A percentile compares a stretch with the other conserved stretches of the same genome.
These are phyloP conservation scores for Clarias fuscus DNA, from an alignment of 2,797 vertebrate species.

Conservation along the genomic window DNA sequence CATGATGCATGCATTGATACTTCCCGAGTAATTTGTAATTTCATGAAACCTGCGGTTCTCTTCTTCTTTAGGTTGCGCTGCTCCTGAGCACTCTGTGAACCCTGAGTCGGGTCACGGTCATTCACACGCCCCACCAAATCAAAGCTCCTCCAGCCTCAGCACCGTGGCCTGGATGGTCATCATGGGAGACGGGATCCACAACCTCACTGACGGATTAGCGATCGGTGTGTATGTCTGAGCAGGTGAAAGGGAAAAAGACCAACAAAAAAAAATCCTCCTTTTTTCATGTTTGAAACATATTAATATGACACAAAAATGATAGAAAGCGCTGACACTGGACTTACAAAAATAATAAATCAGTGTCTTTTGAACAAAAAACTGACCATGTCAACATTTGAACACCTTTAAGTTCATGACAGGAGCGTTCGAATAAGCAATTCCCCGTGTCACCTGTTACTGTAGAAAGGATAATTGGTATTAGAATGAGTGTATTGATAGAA, in stretches of 20 bases:
- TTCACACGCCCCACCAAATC: constrained; percentile 57
- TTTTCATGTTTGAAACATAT: too few relatives aligned
- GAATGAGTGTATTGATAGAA: background rate
- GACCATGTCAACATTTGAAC: background rate
- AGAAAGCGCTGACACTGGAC: too few relatives aligned
- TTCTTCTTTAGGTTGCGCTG: constrained; percentile 33
- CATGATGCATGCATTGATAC: background rate
- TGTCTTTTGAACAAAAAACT: background rate
- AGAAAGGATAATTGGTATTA: background rate
- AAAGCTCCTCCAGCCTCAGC: constrained; percentile 44
- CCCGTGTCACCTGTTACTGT: background rate
- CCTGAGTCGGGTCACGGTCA: constrained; percentile 60
- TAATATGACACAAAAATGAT: too few relatives aligned
- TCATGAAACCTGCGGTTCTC: background rate
- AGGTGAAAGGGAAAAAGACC: background rate
- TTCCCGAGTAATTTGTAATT: background rate
- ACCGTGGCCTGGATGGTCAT: constrained; percentile 81
- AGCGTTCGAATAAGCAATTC: background rate
- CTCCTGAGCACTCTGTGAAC: constrained; percentile 40
- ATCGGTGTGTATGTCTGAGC: constrained; percentile 69
- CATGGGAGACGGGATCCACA: constrained; percentile 82
- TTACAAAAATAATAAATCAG: too few relatives aligned
- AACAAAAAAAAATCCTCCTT: background rate
- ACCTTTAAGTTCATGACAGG: background rate
- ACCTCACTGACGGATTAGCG: constrained; percentile 81